A percentile compares a stretch with the other conserved stretches of the same genome.
phyloP scores from a whole-genome alignment of 2,888 invertebrate genomes.

The Cheilosia pagana region DNA sequence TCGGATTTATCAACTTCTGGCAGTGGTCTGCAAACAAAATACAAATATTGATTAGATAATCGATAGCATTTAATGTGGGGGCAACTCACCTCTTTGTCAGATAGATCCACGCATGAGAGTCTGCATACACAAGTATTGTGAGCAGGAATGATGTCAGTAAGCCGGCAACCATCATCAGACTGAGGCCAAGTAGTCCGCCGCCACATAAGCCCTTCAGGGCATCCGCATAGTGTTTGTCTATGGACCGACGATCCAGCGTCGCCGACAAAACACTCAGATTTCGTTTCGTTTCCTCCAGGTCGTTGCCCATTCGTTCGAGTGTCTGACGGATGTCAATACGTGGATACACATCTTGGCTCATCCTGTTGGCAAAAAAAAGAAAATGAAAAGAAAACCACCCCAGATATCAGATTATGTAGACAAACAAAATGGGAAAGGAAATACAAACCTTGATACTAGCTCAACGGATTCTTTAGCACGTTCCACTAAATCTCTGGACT shows the following conservation, averaged over 20 bases:
- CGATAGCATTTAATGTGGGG: not conserved
- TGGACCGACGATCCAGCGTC: slow-evolving; percentile 91
- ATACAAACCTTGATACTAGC: slow-evolving; percentile 80
- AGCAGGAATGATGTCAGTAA: slow-evolving; percentile 94
- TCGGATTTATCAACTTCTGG: slow-evolving; percentile 83
- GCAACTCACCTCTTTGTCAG: slow-evolving; percentile 91
- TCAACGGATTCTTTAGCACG: slow-evolving; percentile 82
- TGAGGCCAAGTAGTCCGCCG: slow-evolving; percentile 91
- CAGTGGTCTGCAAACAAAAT: slow-evolving; percentile 77
- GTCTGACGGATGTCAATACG: slow-evolving; percentile 82
- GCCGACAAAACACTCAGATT: slow-evolving; percentile 85
- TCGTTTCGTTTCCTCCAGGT: slow-evolving; percentile 82
- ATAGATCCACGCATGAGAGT: slow-evolving; percentile 98
- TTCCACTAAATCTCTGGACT: slow-evolving; percentile 83
- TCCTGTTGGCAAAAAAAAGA: slow-evolving; percentile 77
- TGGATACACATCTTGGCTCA: slow-evolving; percentile 83
- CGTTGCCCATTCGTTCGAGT: slow-evolving; percentile 81
- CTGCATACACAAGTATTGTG: slow-evolving; percentile 95
- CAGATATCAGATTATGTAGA: slow-evolving; percentile 15
- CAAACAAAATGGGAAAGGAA: not conserved
- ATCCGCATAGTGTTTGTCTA: slow-evolving; percentile 92
- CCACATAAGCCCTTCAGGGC: slow-evolving; percentile 93
- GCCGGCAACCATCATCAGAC: slow-evolving; percentile 94
- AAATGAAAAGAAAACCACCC: slow-evolving; percentile 19
- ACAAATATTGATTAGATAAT: not conserved